Evolutionary conservation across 2,888 invertebrate species (phyloP).

Genomic region (Rotaria socialis): DNA sequence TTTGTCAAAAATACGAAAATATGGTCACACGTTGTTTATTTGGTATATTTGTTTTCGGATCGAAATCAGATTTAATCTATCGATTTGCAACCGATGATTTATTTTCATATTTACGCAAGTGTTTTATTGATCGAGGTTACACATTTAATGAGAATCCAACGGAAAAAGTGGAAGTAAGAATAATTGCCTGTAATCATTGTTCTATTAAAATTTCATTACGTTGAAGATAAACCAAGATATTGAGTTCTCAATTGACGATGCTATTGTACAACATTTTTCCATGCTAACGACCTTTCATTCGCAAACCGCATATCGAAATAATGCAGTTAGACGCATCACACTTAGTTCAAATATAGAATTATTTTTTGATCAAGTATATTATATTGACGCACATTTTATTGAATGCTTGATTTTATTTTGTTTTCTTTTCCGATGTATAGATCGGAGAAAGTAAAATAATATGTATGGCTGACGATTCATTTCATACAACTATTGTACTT

Average conservation of each 20-base stretch:
- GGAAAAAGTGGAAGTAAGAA: no score
- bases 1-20: not conserved
- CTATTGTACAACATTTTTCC: not conserved
- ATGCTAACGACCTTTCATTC: not conserved
- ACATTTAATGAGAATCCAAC: not conserved
- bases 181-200: not conserved
- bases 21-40: not conserved
- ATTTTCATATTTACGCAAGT: not conserved
- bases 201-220: not conserved
- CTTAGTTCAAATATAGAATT: not conserved
- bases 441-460: not conserved
- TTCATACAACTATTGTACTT: not conserved
- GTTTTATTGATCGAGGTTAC: not conserved
- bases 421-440: not conserved
- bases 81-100: not conserved
- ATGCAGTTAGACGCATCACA: not conserved
- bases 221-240: not conserved
- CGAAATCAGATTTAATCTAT: not conserved
- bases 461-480: constrained; percentile 16
- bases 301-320: not conserved
- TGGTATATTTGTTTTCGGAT: not conserved
- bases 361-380: not conserved
- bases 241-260: not conserved
- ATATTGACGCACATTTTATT: not conserved
- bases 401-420: not conserved